Evolutionary conservation across 2,113 vertebrate genomes (phyloP), one percentile per base, ranked within the genome.

Genomic region (Corythornis cristatus): DNA sequence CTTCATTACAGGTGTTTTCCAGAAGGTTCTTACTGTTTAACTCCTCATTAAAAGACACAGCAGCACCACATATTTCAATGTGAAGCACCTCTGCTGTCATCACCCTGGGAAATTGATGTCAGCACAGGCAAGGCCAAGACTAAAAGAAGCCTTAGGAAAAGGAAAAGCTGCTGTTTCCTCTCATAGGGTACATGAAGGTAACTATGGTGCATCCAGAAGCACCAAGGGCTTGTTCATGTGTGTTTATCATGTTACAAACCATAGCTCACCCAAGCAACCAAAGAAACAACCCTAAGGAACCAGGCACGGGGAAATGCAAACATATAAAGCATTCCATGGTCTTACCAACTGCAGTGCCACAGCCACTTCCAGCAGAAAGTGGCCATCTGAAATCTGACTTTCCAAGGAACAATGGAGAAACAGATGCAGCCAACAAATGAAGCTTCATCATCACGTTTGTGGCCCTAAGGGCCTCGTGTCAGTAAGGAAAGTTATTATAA

Each of bases 401-500:
- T 26, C 31, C 72, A 25, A 75, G 28, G 25, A 89, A 84, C 31
- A 53, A 64, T 1, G 6, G 82, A 65, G 64, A 88, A 77, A 5
- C 8, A 33, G 7, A 37, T 29, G 10, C 25, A 73, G 81, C 37
- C 86, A 93, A 83, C 51, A 91, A 95, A 86, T 43, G 22, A 75
- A 90, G 66, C 48, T 88, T 68, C 76, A 88, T 11, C 0, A 0
- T 88, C 80, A 86, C 61, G 4, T 66, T 57, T 83, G 51, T 0
- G 17, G 72, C 83, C 86, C 80, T 53, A 60, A 75, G 81, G 90
- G 83, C 80, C 70, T 86, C 54, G 48, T 28, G 83, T 45, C 83
- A 93, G 83, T 51, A 86, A 84, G 83, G 61, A 88, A 88, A 74
- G 66, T 86, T 88, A 78, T 71, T 65, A 81, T 88, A 93, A 86